Evolutionary conservation across 2,113 vertebrate species (phyloP), one percentile per base, ranked within the genome.

Genomic region (Hipposideros armiger): DNA sequence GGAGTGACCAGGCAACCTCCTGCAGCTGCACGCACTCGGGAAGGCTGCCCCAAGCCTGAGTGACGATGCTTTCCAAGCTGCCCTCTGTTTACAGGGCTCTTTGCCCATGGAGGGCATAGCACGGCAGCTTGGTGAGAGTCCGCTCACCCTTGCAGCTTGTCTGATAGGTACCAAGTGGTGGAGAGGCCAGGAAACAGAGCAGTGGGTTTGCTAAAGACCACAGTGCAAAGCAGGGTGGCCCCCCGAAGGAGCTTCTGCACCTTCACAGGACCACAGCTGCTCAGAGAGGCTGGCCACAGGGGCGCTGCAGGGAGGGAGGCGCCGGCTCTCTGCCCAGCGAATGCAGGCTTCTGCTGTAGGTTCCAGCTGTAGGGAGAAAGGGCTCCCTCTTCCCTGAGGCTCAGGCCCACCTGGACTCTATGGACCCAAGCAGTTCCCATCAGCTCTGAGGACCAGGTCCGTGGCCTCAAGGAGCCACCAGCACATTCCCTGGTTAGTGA

Each of bases 41-140:
- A 76, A 81, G 69, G 74, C 60, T 19, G 36, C 45, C 56, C 52
- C 16, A 54, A 36, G 64, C 47, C 54, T 45, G 52, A 30, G 56
- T 2, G 0, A 52, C 11, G 32, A 11, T 3, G 3, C 0, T 4
- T 13, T 42, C n/a, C 64, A 4, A 3, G 91, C 52, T 22, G 26
- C 62, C 36, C 42, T 67, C 16, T 50, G 62, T 54, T 45, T 36
- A 77, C 47, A 62, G 74, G 76, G 69, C 24, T 77, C 93, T 64
- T 30, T 9, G n/a, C 87, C 60, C 36, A 4, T 3, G 7, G 62
- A 50, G 36, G 54, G 45, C 5, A 5, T 16, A 19, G 58, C 1
- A 1, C 14, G 6, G 52, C 30, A 32, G 20, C 64, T 24, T 30
- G 74, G 70, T 19, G n/a, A 74, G 58, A 52, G 50, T 50, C 69